phyloP scores from a whole-genome alignment of 2,888 invertebrate genomes.

The Lycaena phlaeas region DNA sequence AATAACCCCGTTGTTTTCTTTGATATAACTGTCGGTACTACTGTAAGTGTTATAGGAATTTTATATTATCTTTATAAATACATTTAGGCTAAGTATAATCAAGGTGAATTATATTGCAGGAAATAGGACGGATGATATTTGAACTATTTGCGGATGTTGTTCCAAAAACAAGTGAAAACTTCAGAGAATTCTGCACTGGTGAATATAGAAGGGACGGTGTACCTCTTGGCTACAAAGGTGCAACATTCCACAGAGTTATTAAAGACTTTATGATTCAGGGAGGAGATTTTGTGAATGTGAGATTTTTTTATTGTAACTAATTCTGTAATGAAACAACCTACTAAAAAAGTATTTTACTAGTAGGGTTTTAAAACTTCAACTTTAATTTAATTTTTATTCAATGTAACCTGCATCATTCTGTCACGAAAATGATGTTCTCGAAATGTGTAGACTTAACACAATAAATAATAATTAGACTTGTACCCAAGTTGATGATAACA shows the following conservation, averaged over 20 bases:
- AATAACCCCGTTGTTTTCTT: slow-evolving; percentile 99
- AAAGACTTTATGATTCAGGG: slow-evolving; percentile 99
- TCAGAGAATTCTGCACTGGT: slow-evolving; percentile 98
- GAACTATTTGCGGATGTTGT: slow-evolving; percentile 98
- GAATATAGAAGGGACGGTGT: slow-evolving; percentile 97
- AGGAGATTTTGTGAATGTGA: slow-evolving; percentile 98
- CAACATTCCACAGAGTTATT: slow-evolving; percentile 97
- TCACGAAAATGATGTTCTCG: no score
- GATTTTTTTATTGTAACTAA: no score
- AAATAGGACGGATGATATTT: slow-evolving; percentile 98
- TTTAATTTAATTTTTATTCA: no score
- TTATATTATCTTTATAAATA: not conserved
- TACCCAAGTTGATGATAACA: no score
- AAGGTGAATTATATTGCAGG: slow-evolving; percentile 68
- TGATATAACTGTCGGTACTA: slow-evolving; percentile 96
- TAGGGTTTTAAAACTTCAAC: no score
- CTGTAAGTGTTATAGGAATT: slow-evolving; percentile 71
- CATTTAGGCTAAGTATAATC: no score
- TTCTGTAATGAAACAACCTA: no score
- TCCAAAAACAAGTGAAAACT: slow-evolving; percentile 97
- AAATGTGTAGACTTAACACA: no score
- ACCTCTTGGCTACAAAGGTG: slow-evolving; percentile 96
- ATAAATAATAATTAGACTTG: no score
- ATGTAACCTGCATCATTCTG: no score
- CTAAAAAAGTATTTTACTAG: no score